These are phyloP conservation scores for Cheirogaleus medius DNA, from an alignment of 2,113 vertebrate species.

Conservation along the genomic window DNA sequence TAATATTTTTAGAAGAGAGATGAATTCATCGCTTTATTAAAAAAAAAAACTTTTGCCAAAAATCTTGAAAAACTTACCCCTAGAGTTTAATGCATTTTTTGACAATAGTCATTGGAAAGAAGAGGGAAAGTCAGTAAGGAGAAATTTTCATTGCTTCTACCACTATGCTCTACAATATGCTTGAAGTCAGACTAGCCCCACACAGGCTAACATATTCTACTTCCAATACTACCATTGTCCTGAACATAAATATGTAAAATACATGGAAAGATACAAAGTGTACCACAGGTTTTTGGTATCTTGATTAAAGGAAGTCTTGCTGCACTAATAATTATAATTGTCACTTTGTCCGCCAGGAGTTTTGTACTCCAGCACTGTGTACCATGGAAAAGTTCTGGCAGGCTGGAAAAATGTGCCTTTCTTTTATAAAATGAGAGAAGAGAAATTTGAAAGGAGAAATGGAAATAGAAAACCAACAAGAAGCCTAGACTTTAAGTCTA, in stretches of 20 bases:
- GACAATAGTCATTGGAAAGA: neutral
- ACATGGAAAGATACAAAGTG: neutral
- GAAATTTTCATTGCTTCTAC: neutral
- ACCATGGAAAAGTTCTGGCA: neutral
- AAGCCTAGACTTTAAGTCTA: neutral
- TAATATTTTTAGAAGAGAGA: neutral
- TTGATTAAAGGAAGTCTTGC: neutral
- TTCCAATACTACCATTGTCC: neutral
- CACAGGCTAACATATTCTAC: neutral
- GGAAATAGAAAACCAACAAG: neutral
- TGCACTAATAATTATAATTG: neutral
- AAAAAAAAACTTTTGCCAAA: neutral
- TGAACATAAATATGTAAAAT: neutral
- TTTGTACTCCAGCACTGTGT: neutral
- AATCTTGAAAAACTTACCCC: neutral
- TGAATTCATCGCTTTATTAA: neutral
- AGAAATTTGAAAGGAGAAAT: neutral
- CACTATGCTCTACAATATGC: neutral
- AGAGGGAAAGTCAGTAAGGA: neutral
- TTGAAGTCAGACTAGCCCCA: neutral
- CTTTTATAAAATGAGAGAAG: neutral
- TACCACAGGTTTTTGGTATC: neutral
- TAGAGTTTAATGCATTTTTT: neutral
- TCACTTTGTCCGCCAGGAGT: neutral
- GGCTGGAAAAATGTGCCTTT: neutral